Base-by-base conservation (phyloP, 2,113 vertebrate species). In the Pterocles gutturalis region DNA sequence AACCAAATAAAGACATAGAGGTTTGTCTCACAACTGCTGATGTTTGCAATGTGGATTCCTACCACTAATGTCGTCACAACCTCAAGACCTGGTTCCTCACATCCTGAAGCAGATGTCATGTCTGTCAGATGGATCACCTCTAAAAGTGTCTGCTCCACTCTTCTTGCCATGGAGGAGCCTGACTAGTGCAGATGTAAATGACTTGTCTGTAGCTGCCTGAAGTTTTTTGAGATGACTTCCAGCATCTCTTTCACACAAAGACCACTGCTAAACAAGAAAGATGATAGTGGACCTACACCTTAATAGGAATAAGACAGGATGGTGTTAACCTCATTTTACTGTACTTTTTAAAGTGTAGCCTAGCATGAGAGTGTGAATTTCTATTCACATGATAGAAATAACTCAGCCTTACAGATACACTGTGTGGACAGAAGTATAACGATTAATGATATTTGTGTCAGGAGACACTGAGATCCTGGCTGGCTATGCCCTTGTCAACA, bases 21-120 rank as follows among this genome's bases (percentile, higher is more conserved):
- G 13, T 86, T 76, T 89, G 29, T 28, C 49, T 70, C 14, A 41
- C 24, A 80, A 11, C 19, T 77, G 26, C 41, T 69, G 48, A 43
- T 55, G 17, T 60, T 61, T 78, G 20, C 34, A 72, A 11, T 29
- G 25, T 43, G 54, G 26, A 33, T 69, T 69, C 22, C n/a, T 83
- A 38, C 1, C 0, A 2, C 20, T 94, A 38, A n/a, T 3, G 4
- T 28, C 17, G 17, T 53, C 49, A 45, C 67, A 67, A 11, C 9
- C 9, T 83, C 22, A 72, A 64, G 33, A 76, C 17, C 33, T 73
- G 26, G 13, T 41, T 86, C 17, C 31, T 80, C 54, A 45, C 8
- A 54, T 70, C 10, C 38, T 83, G 64, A 92, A 77, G 20, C 22
- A 53, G 28, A 82, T 48, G 29, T 29, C 38, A 29, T 13, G 4